Base-by-base conservation (phyloP, 2,797 vertebrate genomes). In the Lepilemur ruficaudatus region DNA sequence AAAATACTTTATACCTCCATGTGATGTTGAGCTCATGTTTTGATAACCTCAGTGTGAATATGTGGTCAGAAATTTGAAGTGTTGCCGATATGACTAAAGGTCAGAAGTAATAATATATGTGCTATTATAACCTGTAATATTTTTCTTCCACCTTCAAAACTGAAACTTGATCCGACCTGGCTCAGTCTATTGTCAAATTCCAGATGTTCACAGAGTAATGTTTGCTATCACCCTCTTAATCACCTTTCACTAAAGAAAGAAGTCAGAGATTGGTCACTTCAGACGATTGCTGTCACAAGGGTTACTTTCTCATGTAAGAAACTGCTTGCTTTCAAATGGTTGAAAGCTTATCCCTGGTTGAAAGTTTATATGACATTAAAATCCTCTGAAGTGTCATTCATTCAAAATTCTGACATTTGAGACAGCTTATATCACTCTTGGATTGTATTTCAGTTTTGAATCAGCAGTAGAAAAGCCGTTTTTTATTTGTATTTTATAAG, bases 161-260 rank as follows among this genome's bases (percentile, higher is more conserved):
- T 82, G 89, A 95, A 97, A 96, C 20, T 41, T 30, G 73, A 89
- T 69, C 82, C 89, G 78, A 79, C 43, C 43, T 85, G 76, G 72
- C 50, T 83, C 46, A 48, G 59, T 30, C 46, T 81, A 73, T 63
- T 85, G 43, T 81, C 0, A 0, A 92, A 55, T 90, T 96, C 96
- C 96, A 97, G 95, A 96, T 93, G 91, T 95, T 78, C 63, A 73
- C 43, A 81, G 67, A 48, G 14, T 63, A 32, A 69, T 55, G 43
- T 76, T 50, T 84, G 18, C 87, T 41, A 23, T 84, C 82, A 73
- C 85, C 84, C 76, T 92, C 85, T 82, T 76, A 67, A 81, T 95
- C 93, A 93, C 43, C 28, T 59, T 46, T 94, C 23, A 28, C 32
- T 28, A 95, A 41, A 78, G n/a, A 41, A 85, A 89, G 52, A 41